These are phyloP conservation scores for Taenioides sp. DNA, from an alignment of 2,797 vertebrate genomes.

Conservation along the genomic window DNA sequence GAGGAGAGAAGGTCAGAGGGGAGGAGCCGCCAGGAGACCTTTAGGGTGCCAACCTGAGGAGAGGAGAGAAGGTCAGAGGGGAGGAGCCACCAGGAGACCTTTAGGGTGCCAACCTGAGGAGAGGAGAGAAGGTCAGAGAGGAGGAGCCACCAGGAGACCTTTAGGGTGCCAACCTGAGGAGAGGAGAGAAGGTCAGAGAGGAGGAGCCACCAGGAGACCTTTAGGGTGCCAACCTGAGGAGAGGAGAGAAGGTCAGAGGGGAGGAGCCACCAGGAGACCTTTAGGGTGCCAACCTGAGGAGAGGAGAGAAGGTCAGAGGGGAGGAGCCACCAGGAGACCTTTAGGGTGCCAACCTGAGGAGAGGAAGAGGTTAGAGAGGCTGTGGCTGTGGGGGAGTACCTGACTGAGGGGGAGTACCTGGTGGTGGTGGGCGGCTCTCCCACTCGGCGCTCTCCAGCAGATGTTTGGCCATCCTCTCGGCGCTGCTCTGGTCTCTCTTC, in stretches of 20 bases:
- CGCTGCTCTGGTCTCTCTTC: conserved; percentile 93
- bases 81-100: too few species aligned
- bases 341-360: conserved; percentile 40
- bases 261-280: not conserved
- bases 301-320: not conserved
- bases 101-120: conserved; percentile 40
- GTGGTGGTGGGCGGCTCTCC: conserved; percentile 93
- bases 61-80: not conserved
- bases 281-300: conserved; percentile 40
- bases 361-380: not conserved
- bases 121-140: not conserved
- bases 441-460: conserved; percentile 98
- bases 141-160: conserved; percentile 76
- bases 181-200: not conserved
- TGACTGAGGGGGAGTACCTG: conserved; percentile 66
- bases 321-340: too few species aligned
- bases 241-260: not conserved
- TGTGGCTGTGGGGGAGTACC: conserved; percentile 54
- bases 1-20: not conserved
- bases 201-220: too few species aligned
- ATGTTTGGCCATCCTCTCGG: conserved; percentile 92
- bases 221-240: conserved; percentile 93
- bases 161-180: too few species aligned
- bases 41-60: conserved; percentile 38
- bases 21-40: not conserved